Conservation (phyloP, 2,797 vertebrate genomes). For the Salmo trutta region DNA sequence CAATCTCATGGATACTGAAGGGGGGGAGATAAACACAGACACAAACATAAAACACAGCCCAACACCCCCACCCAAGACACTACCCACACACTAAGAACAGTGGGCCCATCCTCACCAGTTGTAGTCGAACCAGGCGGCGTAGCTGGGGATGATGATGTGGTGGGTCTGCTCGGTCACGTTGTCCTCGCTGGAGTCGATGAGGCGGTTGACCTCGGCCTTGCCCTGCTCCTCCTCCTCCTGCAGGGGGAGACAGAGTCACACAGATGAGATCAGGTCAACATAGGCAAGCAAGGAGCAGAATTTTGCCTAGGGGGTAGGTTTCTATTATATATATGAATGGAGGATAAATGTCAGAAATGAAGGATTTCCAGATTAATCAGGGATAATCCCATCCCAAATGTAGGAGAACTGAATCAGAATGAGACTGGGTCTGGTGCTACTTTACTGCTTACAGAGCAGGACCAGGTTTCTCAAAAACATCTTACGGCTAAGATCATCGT, state of each 20-base stretch:
- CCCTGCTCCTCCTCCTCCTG: slow-evolving; percentile 94
- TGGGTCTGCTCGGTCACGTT: slow-evolving; percentile 97
- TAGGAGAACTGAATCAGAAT: too few relatives aligned
- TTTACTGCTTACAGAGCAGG: neutral
- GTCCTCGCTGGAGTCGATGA: slow-evolving; percentile 87
- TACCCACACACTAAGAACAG: neutral
- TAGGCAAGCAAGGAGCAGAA: neutral
- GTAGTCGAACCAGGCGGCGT: slow-evolving; percentile 98
- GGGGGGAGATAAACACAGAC: neutral
- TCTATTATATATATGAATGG: too few relatives aligned
- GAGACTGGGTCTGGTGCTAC: neutral
- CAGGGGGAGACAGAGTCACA: neutral
- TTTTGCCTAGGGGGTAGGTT: neutral
- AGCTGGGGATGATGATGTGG: slow-evolving; percentile 98
- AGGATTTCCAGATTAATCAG: too few relatives aligned
- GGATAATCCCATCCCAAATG: too few relatives aligned
- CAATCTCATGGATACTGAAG: slow-evolving; percentile 93
- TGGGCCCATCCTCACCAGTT: slow-evolving; percentile 82
- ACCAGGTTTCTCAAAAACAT: too few relatives aligned
- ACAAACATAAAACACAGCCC: neutral
- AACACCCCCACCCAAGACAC: neutral
- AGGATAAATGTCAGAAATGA: too few relatives aligned
- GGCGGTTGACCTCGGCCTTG: slow-evolving; percentile 84
- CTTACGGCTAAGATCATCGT: too few relatives aligned
- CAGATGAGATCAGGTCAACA: neutral